Evolutionary conservation across 2,797 vertebrate species (phyloP).

Genomic region (Syncerus caffer): DNA sequence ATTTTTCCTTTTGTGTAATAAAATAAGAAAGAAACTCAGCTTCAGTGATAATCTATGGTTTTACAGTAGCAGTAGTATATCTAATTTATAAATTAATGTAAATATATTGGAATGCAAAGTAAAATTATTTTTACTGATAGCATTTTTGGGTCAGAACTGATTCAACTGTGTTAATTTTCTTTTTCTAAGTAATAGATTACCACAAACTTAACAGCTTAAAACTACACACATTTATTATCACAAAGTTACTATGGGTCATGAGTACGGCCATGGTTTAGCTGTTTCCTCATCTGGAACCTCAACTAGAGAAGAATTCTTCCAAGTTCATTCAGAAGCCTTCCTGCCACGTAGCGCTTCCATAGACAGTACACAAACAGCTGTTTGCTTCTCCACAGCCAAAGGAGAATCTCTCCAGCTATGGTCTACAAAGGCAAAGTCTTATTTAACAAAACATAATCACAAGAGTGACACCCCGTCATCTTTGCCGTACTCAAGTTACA

Average conservation of each 20-base stretch:
- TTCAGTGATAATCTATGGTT: neutral
- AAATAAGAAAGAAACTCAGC: neutral
- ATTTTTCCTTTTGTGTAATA: neutral
- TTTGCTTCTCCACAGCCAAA: neutral
- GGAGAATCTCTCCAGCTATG: neutral
- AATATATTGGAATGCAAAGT: neutral
- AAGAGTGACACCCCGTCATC: neutral
- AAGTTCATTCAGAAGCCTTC: neutral
- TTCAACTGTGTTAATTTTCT: neutral
- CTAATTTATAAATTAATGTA: neutral
- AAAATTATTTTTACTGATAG: conserved; percentile 8
- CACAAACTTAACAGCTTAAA: neutral
- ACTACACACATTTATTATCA: neutral
- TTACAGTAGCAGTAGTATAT: neutral
- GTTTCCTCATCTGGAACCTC: neutral
- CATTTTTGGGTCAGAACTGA: neutral
- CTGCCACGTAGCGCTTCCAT: neutral
- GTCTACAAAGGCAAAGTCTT: neutral
- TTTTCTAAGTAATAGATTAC: neutral
- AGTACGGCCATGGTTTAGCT: neutral
- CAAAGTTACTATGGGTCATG: neutral
- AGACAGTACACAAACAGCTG: neutral
- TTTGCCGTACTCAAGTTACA: neutral
- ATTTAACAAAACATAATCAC: neutral
- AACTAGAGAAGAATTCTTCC: neutral